Evolutionary conservation across 2,113 vertebrate genomes (phyloP).

Genomic region (Nycticryphes semicollaris): DNA sequence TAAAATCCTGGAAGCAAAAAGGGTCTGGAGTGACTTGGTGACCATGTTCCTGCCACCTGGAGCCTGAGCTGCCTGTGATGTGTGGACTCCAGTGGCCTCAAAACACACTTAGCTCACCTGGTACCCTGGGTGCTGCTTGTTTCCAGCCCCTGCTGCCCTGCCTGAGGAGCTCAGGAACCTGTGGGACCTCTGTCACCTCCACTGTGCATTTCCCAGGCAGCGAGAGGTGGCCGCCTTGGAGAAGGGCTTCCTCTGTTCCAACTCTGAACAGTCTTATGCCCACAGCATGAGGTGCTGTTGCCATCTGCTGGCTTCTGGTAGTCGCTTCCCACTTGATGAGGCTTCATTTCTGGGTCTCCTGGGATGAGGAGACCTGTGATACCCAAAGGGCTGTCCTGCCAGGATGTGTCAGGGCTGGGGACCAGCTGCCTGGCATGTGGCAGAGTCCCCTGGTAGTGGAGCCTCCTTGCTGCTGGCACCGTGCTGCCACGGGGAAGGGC

Average conservation of each 20-base stretch:
- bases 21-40: not conserved
- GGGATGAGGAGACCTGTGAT: not conserved
- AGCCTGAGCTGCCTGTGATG: accelerated
- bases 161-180: not conserved
- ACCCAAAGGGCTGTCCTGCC: not conserved
- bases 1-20: not conserved
- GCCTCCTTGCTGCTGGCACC: accelerated
- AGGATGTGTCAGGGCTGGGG: accelerated
- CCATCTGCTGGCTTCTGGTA: constrained; percentile 26
- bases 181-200: not conserved
- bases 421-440: accelerated
- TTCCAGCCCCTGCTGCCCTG: not conserved
- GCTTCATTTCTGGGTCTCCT: not conserved
- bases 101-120: not conserved
- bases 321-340: accelerated
- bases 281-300: not conserved
- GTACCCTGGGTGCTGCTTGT: not conserved
- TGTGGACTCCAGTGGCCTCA: not conserved
- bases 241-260: not conserved
- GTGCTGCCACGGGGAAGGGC: not conserved
- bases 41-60: accelerated
- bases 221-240: no score
- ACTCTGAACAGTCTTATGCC: accelerated
- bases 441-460: accelerated
- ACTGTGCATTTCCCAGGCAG: not conserved